Evolutionary conservation across 2,113 vertebrate genomes (phyloP), one percentile per base, ranked within the genome.

Genomic region (Spheniscus mendiculus): DNA sequence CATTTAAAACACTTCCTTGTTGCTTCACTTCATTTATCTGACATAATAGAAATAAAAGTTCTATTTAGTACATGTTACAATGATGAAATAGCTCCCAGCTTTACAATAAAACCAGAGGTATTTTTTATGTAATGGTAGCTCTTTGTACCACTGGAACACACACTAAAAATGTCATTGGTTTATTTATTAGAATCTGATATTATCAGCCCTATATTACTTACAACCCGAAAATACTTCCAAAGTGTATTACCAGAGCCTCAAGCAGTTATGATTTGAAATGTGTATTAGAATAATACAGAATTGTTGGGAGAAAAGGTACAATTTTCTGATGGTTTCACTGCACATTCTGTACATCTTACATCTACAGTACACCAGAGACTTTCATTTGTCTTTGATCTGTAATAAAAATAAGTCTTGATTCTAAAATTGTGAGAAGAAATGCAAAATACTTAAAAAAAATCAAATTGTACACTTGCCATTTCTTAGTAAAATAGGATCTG

Each of bases 11-110:
- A 53, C 38, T 87, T 97, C 13, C 80, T 94, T 97, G 49, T 96
- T 97, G 87, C 89, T 98, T 98, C 95, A 95, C 82, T 97, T 98
- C 89, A 97, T 97, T 97, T 98, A 94, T 95, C 96, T 96, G 92
- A 32, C 72, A 97, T 95, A 97, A 97, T 95, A 97, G 86, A 97
- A 96, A 96, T 96, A 97, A 97, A 96, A 87, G 82, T 94, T 97
- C 90, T 92, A 44, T 96, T 97, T 96, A 73, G 23, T 94, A 32
- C 77, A 61, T 91, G 63, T 93, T 96, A 83, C 52, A 96, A 36
- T 55, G 89, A 93, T 93, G 72, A 96, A 98, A 98, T 55, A 82
- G 19, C 63, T 97, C 90, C 87, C 49, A 47, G 79, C 3, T 95
- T 94, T 97, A 85, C 91, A 97, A 97, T 96, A 97, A 98, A 98